phyloP scores from a whole-genome alignment of 2,888 invertebrate genomes.

The Lathronympha strigana region DNA sequence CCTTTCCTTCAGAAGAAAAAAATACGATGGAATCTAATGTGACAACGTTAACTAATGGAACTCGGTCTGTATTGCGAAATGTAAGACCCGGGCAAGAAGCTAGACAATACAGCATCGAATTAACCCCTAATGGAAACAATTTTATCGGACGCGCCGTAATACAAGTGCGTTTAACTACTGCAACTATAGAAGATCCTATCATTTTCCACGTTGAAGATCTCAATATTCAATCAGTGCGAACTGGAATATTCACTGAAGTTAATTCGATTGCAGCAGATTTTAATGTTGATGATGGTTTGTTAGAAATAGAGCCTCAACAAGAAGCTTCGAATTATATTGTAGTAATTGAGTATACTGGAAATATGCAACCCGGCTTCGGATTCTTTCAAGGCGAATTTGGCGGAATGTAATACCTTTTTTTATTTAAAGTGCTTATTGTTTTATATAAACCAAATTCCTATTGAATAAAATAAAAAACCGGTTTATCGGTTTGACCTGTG shows the following conservation, averaged over 20 bases:
- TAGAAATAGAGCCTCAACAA: slow-evolving; percentile 53
- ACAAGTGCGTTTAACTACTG: slow-evolving; percentile 49
- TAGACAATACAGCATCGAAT: slow-evolving; percentile 53
- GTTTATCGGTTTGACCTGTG: too few species aligned
- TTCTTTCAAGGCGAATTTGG: slow-evolving; percentile 53
- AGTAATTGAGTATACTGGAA: slow-evolving; percentile 60
- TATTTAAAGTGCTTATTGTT: neutral
- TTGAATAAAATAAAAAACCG: too few species aligned
- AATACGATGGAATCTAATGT: slow-evolving; percentile 40
- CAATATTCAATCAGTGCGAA: slow-evolving; percentile 51
- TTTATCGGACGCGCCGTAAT: slow-evolving; percentile 61
- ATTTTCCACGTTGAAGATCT: slow-evolving; percentile 54
- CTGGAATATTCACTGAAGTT: slow-evolving; percentile 54
- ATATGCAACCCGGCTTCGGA: slow-evolving; percentile 54
- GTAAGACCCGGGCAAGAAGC: slow-evolving; percentile 60
- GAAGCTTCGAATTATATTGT: slow-evolving; percentile 52
- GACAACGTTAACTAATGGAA: slow-evolving; percentile 45
- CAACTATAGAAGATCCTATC: slow-evolving; percentile 54
- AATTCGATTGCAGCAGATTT: slow-evolving; percentile 50
- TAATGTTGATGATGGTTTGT: slow-evolving; percentile 46
- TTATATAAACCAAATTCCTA: too few species aligned
- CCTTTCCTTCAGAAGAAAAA: slow-evolving; percentile 8
- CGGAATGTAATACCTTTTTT: slow-evolving; percentile 46
- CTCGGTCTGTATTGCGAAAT: slow-evolving; percentile 46
- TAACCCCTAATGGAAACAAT: slow-evolving; percentile 53